These are phyloP conservation scores for Dynastes hyllus DNA, from an alignment of 2,888 invertebrate genomes.

Conservation along the genomic window DNA sequence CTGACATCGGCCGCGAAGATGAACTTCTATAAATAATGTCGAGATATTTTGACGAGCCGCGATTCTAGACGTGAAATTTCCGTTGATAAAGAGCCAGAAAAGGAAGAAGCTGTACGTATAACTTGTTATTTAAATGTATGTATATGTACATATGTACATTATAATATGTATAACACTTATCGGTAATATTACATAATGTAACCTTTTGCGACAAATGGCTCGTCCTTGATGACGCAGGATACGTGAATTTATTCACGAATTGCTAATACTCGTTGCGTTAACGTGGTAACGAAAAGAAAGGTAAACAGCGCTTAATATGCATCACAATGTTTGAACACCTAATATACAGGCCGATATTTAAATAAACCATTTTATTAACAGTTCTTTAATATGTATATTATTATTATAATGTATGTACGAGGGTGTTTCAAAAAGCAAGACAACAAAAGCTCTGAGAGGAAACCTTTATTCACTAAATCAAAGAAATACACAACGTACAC, in stretches of 20 bases:
- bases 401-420: too few species aligned
- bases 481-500: too few species aligned
- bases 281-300: not conserved
- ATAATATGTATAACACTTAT: not conserved
- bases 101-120: conserved; percentile 6
- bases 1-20: not conserved
- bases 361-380: conserved; percentile 10
- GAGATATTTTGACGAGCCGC: conserved; percentile 6
- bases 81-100: not conserved
- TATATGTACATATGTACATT: not conserved
- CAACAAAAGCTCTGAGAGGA: too few species aligned
- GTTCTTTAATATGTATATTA: not conserved
- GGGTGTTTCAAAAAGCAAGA: too few species aligned
- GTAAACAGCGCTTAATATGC: conserved; percentile 27
- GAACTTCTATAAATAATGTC: not conserved
- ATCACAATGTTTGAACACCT: not conserved
- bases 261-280: conserved; percentile 33
- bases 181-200: conserved; percentile 17
- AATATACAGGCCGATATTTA: conserved; percentile 5
- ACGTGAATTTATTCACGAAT: conserved; percentile 43
- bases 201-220: conserved; percentile 14
- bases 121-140: not conserved
- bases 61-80: not conserved
- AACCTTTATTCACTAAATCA: too few species aligned
- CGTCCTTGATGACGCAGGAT: conserved; percentile 39